Evolutionary conservation across 37 sponge, comb jelly and placozoan species (phyloP), one percentile per base, ranked within the genome.

Genomic region (Sycon ciliatum): DNA sequence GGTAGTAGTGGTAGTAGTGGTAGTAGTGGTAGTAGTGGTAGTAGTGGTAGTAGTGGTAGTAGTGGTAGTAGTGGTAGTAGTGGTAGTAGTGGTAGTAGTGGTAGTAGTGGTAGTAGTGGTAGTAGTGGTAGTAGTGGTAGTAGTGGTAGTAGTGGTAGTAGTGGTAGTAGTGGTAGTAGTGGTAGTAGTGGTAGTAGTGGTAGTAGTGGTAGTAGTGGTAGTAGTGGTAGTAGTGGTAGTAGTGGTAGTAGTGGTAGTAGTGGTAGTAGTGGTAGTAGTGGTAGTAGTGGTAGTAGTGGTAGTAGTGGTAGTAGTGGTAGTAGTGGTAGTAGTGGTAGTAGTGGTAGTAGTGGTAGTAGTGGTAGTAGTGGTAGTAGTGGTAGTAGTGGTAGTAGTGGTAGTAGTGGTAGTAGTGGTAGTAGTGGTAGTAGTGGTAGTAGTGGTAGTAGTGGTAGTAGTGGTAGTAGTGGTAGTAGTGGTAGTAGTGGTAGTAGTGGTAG

Each of bases 1-100:
- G 52, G 52, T 46, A 46, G 52, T 46, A 46, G 52, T 46, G 52
- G 52, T 46, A 46, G 52, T 46, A 46, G 52, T 46, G 52, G 52
- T 46, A 46, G 52, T 46, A 46, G 52, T 46, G 52, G 52, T 46
- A 46, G 52, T 46, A 46, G 52, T 46, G 52, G 52, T 46, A 46
- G 52, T 46, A 46, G 52, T 46, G 52, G 52, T 46, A 46, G 52
- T 46, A 46, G 52, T 46, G 52, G 52, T 46, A 46, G 52, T 46
- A 46, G 52, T 46, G 52, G 52, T 46, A 46, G 52, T 46, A 46
- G 52, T 46, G 52, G 52, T 46, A 46, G 52, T 46, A 46, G 52
- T 46, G 52, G 52, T 46, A 46, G 52, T 46, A 46, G 52, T 46
- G 52, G 52, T 46, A 46, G 52, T 46, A 46, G 52, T 46, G 52